A percentile compares a stretch with the other conserved stretches of the same genome.
Evolutionary conservation across 2,888 invertebrate genomes (phyloP).

Genomic region (Pachymerium ferrugineum): DNA sequence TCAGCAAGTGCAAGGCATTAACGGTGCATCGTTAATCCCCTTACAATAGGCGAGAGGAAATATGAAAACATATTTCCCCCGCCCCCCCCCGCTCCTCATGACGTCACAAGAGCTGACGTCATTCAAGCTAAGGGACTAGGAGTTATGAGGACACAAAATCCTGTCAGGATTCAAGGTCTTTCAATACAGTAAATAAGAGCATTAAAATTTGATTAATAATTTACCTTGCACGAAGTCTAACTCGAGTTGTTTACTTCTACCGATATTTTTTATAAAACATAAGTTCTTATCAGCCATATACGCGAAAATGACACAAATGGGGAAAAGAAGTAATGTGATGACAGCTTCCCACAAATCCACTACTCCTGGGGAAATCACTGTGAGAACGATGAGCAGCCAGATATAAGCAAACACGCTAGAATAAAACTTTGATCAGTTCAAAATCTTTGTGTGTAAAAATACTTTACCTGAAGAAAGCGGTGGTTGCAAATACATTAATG

Average conservation of each 20-base stretch:
- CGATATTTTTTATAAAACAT: slow-evolving; percentile 38
- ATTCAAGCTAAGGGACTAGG: too few relatives aligned
- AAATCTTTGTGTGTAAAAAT: slow-evolving; percentile 28
- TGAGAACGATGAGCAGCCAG: slow-evolving; percentile 55
- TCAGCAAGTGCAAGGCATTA: too few relatives aligned
- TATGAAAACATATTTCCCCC: too few relatives aligned
- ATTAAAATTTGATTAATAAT: too few relatives aligned
- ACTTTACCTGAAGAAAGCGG: slow-evolving; percentile 46
- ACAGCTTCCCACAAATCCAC: slow-evolving; percentile 57
- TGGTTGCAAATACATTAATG: slow-evolving; percentile 52
- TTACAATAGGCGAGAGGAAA: too few relatives aligned
- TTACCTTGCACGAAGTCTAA: slow-evolving; percentile 47
- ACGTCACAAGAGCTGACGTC: too few relatives aligned
- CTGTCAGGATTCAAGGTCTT: too few relatives aligned
- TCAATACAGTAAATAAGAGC: too few relatives aligned
- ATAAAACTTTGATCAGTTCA: slow-evolving; percentile 35
- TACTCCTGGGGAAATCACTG: slow-evolving; percentile 46
- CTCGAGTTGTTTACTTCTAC: slow-evolving; percentile 49
- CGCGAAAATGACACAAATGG: slow-evolving; percentile 53
- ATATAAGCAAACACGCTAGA: slow-evolving; percentile 55
- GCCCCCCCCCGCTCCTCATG: too few relatives aligned
- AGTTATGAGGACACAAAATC: too few relatives aligned
- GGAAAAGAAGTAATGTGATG: slow-evolving; percentile 55
- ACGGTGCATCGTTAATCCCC: too few relatives aligned
- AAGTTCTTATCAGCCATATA: slow-evolving; percentile 53